These are phyloP conservation scores for Saccostrea glomerata DNA, from an alignment of 1,140 invertebrate genomes.

Conservation along the genomic window DNA sequence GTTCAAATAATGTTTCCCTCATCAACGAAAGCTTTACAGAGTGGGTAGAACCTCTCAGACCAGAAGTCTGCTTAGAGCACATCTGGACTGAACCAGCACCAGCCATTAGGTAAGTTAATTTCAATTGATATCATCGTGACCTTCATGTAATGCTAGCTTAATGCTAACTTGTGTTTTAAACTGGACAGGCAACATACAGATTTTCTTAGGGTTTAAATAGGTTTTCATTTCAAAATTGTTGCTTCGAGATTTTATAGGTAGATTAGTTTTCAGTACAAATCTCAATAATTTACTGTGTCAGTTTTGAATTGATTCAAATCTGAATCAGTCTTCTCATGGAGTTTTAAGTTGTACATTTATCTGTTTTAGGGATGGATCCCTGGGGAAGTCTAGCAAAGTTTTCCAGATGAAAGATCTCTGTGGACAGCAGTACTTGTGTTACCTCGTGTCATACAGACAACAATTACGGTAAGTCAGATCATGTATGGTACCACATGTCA, in stretches of 20 bases:
- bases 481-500: too few species aligned
- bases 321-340: background rate
- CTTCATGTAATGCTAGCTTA: too few species aligned
- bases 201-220: too few species aligned
- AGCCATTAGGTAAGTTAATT: conserved; percentile 66
- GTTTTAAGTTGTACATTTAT: background rate
- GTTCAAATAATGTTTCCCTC: conserved; percentile 67
- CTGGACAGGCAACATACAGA: too few species aligned
- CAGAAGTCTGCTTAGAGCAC: conserved; percentile 91
- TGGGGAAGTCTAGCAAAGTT: conserved; percentile 85
- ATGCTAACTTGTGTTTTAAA: too few species aligned
- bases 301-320: background rate
- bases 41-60: conserved; percentile 86
- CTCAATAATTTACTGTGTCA: too few species aligned
- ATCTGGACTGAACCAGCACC: conserved; percentile 88
- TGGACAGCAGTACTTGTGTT: conserved; percentile 91
- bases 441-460: conserved; percentile 85
- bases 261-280: too few species aligned
- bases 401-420: conserved; percentile 91
- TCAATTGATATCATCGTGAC: background rate
- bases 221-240: too few species aligned
- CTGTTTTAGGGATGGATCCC: conserved; percentile 65
- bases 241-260: too few species aligned
- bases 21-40: conserved; percentile 73
- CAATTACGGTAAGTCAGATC: conserved; percentile 82